A percentile compares a stretch with the other conserved stretches of the same genome.
Conservation (phyloP, 2,113 vertebrate species). For the Alosa alosa region DNA sequence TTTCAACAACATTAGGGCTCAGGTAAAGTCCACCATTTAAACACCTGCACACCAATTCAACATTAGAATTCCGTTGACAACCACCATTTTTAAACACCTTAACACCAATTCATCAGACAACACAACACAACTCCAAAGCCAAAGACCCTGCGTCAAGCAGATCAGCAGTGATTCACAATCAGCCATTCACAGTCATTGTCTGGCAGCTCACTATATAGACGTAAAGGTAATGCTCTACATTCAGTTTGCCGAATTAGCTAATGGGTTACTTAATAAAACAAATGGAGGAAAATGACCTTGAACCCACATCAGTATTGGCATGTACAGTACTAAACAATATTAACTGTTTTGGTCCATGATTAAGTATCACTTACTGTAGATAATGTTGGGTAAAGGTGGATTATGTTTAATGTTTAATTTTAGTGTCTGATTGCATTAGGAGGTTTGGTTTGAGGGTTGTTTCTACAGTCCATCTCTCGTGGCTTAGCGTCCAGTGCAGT, state of each 20-base stretch:
- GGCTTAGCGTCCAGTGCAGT: background rate
- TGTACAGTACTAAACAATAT: background rate
- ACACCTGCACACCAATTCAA: background rate
- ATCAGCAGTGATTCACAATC: background rate
- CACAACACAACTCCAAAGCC: background rate
- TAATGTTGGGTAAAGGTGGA: background rate
- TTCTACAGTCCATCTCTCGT: background rate
- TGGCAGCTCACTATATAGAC: background rate
- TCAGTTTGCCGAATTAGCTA: background rate
- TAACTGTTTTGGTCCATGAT: background rate
- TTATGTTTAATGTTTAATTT: background rate
- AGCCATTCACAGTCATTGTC: background rate
- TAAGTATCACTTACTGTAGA: background rate
- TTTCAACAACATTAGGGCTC: background rate
- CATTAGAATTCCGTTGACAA: background rate
- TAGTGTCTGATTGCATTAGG: background rate
- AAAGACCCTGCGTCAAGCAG: background rate
- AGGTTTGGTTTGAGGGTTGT: background rate
- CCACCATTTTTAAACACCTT: background rate
- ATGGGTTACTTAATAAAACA: background rate
- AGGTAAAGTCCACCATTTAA: background rate
- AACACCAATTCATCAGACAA: background rate
- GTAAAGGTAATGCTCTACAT: background rate
- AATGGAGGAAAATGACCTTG: background rate
- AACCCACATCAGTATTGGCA: background rate